A percentile compares a stretch with the other conserved stretches of the same genome.
phyloP scores from a whole-genome alignment of 1,140 invertebrate species.

The Scaptomyza pallida region DNA sequence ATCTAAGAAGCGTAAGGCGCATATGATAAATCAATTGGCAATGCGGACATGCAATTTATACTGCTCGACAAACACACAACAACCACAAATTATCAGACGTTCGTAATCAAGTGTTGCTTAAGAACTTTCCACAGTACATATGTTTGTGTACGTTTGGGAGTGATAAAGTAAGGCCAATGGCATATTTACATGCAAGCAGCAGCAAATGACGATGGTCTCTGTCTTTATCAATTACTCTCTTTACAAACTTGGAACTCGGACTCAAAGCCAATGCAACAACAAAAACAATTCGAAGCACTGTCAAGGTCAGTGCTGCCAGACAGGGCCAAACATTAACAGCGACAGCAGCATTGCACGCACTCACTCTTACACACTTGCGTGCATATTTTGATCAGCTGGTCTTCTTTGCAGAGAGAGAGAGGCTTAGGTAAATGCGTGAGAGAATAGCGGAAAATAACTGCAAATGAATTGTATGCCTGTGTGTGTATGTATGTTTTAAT shows the following conservation, averaged over 20 bases:
- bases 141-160: slow-evolving; percentile 1
- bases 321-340: slow-evolving; percentile 28
- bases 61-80: slow-evolving; percentile 3
- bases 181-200: slow-evolving; percentile 34
- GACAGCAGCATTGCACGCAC: slow-evolving; percentile 1
- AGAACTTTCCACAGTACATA: slow-evolving; percentile 13
- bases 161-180: slow-evolving; percentile 28
- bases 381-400: slow-evolving; percentile 26
- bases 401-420: slow-evolving; percentile 12
- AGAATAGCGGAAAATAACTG: neutral
- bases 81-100: slow-evolving; percentile 15
- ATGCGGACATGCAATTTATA: neutral
- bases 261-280: neutral
- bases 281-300: neutral
- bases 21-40: no score
- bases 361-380: neutral
- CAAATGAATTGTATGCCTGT: no score
- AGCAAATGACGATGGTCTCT: neutral
- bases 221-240: slow-evolving; percentile 28
- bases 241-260: slow-evolving; percentile 10
- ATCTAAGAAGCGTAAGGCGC: neutral
- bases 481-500: neutral
- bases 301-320: slow-evolving; percentile 48
- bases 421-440: neutral
- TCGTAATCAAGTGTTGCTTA: slow-evolving; percentile 12